Conservation (phyloP, 2,113 vertebrate species). For the Urocynchramus pylzowi region DNA sequence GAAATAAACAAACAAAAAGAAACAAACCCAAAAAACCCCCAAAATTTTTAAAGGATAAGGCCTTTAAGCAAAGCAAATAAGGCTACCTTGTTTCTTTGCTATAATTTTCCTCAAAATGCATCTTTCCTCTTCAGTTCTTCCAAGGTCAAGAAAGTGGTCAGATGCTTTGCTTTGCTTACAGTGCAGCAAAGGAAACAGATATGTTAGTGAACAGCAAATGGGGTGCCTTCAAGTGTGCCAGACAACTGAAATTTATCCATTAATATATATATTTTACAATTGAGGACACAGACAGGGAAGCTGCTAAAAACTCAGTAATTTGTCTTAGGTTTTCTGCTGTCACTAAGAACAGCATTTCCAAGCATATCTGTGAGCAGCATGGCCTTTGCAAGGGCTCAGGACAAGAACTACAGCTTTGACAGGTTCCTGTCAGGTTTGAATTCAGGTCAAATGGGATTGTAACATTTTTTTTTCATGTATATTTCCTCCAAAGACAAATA, state of each 20-base stretch:
- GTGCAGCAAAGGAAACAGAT: neutral
- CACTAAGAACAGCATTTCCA: neutral
- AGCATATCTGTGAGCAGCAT: neutral
- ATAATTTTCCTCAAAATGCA: neutral
- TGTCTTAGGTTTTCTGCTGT: neutral
- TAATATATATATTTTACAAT: neutral
- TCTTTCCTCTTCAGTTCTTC: neutral
- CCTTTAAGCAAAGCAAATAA: neutral
- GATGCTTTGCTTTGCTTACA: neutral
- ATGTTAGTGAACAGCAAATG: neutral
- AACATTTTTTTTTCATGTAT: neutral
- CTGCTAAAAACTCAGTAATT: neutral
- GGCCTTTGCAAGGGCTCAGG: neutral
- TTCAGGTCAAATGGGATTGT: neutral
- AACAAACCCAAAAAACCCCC: neutral
- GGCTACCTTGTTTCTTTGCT: fast-evolving
- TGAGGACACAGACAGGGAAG: neutral
- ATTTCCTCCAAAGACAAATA: neutral
- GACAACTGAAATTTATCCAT: neutral
- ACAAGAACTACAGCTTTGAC: neutral
- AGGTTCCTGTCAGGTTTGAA: constrained; percentile 43
- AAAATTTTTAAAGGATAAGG: neutral
- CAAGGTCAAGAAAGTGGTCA: neutral
- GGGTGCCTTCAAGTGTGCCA: fast-evolving
- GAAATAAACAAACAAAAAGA: neutral